A percentile compares a stretch with the other conserved stretches of the same genome.
phyloP scores from a whole-genome alignment of 2,888 invertebrate genomes.

The Cantharis rustica region DNA sequence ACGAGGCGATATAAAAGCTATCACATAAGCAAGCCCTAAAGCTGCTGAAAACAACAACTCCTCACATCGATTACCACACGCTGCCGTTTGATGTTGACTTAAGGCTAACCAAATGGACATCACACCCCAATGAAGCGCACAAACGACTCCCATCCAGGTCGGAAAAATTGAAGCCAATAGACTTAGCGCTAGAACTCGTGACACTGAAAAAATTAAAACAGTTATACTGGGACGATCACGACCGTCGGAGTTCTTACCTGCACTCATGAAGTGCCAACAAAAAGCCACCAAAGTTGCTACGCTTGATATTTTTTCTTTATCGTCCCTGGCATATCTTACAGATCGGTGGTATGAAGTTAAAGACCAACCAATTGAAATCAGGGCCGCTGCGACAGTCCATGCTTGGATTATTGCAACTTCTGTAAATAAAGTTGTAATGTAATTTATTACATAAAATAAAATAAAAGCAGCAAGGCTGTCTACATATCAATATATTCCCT shows the following conservation, averaged over 20 bases:
- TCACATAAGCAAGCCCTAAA: conserved; percentile 63
- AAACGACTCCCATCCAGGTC: conserved; percentile 58
- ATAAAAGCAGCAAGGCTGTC: too few relatives aligned
- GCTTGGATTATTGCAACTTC: conserved; percentile 56
- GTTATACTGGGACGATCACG: not conserved
- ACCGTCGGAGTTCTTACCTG: conserved; percentile 53
- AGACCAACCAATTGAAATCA: conserved; percentile 66
- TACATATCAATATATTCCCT: too few relatives aligned
- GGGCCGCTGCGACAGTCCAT: conserved; percentile 59
- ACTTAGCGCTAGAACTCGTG: conserved; percentile 62
- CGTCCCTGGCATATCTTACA: conserved; percentile 61
- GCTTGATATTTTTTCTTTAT: conserved; percentile 60
- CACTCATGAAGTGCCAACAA: conserved; percentile 63
- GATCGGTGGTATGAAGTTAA: conserved; percentile 64
- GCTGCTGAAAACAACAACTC: conserved; percentile 58
- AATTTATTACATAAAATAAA: too few relatives aligned
- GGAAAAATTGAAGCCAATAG: conserved; percentile 61
- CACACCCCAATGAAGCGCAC: conserved; percentile 60
- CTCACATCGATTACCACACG: conserved; percentile 56
- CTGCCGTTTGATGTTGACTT: conserved; percentile 55
- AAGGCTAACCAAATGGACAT: conserved; percentile 63
- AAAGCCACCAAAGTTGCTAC: conserved; percentile 60
- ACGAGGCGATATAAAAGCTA: conserved; percentile 64
- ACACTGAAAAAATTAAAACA: conserved; percentile 49
- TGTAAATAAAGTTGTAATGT: conserved; percentile 37